A percentile compares a stretch with the other conserved stretches of the same genome.
Conservation (phyloP, 2,113 vertebrate genomes). For the Speoplatyrhinus poulsoni region DNA sequence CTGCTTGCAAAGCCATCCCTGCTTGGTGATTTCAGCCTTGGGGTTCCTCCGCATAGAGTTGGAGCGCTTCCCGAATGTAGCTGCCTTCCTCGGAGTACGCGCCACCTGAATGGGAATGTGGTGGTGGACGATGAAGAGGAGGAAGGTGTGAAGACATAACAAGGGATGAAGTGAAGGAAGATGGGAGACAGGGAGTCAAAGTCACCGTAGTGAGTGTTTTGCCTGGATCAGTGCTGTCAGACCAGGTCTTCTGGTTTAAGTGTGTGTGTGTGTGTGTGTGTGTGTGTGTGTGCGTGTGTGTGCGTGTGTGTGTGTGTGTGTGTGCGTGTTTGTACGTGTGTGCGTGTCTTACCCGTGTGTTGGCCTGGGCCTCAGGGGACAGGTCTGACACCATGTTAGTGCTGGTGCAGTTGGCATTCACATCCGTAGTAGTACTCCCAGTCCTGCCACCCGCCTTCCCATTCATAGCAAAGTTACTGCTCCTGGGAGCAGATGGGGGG, state of each 20-base stretch:
- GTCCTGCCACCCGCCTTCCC: constrained; percentile 74
- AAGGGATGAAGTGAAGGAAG: not conserved
- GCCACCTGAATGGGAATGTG: constrained; percentile 62
- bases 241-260: not conserved
- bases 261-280: not conserved
- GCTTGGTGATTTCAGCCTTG: constrained; percentile 82
- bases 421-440: constrained; percentile 64
- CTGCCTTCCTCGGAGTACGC: constrained; percentile 83
- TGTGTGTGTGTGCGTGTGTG: no score
- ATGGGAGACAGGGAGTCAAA: not conserved
- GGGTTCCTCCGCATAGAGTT: constrained; percentile 96
- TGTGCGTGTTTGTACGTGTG: not conserved
- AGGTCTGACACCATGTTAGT: constrained; percentile 83
- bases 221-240: not conserved
- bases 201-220: not conserved
- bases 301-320: constrained; percentile 9
- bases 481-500: constrained; percentile 44
- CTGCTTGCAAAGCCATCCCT: constrained; percentile 96
- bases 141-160: not conserved
- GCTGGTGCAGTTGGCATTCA: constrained; percentile 77
- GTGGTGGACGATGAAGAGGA: not conserved
- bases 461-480: constrained; percentile 84
- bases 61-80: constrained; percentile 91
- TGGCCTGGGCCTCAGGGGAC: constrained; percentile 74
- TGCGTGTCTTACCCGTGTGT: constrained; percentile 76